Evolutionary conservation across 2,113 vertebrate genomes (phyloP), one percentile per base, ranked within the genome.

Genomic region (Rattus rattus): DNA sequence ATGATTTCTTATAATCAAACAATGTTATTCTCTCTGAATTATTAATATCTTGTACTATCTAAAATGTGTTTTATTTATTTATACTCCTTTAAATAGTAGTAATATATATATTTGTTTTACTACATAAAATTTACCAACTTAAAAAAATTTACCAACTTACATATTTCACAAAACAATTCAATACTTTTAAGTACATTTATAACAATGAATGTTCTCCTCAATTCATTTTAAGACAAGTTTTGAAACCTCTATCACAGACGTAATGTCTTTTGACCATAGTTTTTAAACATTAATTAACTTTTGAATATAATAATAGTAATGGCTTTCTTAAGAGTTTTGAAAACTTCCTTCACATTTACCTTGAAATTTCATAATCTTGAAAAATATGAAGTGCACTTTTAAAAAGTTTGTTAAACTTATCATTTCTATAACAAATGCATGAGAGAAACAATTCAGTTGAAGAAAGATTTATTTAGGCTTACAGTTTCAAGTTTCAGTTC

Each of bases 261-360:
- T 6, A 77, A 86, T 17, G 19, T 69, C 56, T 95, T 95, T 89
- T 77, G 93, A 73, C 69, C 43, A 1, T 28, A 30, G 65, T 4
- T 56, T 85, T 80, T 36, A 76, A 94, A 92, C 61, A 84, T 80
- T 72, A 88, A 81, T 93, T 89, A 80, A 17, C 11, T 73, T 96
- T 89, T 43, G 77, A 83, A 19, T 63, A 22, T 43, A 91, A 75
- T 70, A 63, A 92, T 72, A 63, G 26, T 77, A 92, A 88, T 84
- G 19, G 0, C 3, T 12, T 87, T 97, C 47, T 49, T 43, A 84
- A 79, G 61, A 81, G 26, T 2, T 9, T 72, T 80, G 17, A 83
- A 56, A 28, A 88, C 65, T 87, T 92, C 28, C 88, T 90, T 95
- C 24, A 69, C 24, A 85, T 85, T 16, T 94, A 56, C 52, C 30